phyloP scores from a whole-genome alignment of 2,113 vertebrate species.

The Sinocyclocheilus anshuiensis region DNA sequence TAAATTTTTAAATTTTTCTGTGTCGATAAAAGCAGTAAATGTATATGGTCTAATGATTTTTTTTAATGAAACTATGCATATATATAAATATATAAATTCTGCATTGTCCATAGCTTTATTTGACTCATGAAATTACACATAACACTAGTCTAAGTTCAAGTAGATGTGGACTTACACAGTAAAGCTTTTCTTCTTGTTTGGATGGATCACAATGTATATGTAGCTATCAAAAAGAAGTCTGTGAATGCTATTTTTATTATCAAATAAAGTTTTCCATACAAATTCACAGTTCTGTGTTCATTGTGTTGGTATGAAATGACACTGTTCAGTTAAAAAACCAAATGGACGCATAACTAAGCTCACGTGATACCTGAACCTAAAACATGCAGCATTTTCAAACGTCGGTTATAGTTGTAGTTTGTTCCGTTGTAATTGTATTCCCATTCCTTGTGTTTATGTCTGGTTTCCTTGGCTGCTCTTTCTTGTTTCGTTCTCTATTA shows the following conservation, averaged over 20 bases:
- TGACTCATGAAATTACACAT: slow-evolving; percentile 90
- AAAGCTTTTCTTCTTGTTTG: slow-evolving; percentile 77
- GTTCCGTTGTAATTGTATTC: not conserved
- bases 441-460: too few species aligned
- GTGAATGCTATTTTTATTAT: slow-evolving; percentile 98
- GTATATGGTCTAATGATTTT: slow-evolving; percentile 84
- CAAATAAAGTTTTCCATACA: slow-evolving; percentile 97
- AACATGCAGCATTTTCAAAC: too few species aligned
- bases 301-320: not conserved
- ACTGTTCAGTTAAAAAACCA: not conserved
- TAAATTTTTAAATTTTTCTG: slow-evolving; percentile 84
- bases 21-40: slow-evolving; percentile 89
- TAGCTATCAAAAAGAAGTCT: slow-evolving; percentile 91
- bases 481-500: too few species aligned
- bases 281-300: slow-evolving; percentile 65
- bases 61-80: slow-evolving; percentile 96
- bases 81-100: slow-evolving; percentile 82
- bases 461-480: too few species aligned
- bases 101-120: slow-evolving; percentile 99
- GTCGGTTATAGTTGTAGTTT: not conserved
- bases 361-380: too few species aligned
- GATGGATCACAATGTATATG: slow-evolving; percentile 92
- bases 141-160: slow-evolving; percentile 87
- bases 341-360: too few species aligned
- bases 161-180: slow-evolving; percentile 87